These are phyloP conservation scores for Porites cylindrica DNA, from an alignment of 92 coral and sea anemone species.

Conservation along the genomic window DNA sequence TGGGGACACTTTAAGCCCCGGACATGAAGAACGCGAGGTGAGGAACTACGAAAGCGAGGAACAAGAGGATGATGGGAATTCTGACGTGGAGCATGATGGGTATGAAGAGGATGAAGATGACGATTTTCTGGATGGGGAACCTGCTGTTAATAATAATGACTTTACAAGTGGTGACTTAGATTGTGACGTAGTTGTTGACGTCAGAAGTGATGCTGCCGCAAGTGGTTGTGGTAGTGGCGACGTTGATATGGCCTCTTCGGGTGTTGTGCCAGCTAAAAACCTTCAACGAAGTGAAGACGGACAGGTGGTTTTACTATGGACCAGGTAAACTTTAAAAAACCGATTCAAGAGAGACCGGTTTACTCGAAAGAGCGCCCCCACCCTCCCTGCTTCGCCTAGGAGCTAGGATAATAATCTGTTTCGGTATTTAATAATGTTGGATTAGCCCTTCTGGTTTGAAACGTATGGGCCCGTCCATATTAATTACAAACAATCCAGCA, in stretches of 20 bases:
- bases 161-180: slow-evolving; percentile 45
- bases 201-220: slow-evolving; percentile 39
- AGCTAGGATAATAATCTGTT: no score
- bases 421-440: no score
- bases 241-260: slow-evolving; percentile 4
- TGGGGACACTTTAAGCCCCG: slow-evolving; percentile 25
- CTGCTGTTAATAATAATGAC: slow-evolving; percentile 43
- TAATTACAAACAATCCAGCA: no score
- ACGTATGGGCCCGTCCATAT: no score
- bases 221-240: slow-evolving; percentile 51
- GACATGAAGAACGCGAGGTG: slow-evolving; percentile 32
- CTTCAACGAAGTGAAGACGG: slow-evolving; percentile 89
- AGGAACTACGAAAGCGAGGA: slow-evolving; percentile 50
- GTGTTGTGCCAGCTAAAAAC: slow-evolving; percentile 85
- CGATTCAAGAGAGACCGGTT: no score
- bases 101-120: slow-evolving; percentile 73
- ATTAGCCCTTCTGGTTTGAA: no score
- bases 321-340: slow-evolving; percentile 58
- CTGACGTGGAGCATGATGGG: slow-evolving; percentile 63
- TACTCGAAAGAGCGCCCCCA: no score
- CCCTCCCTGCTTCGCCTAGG: no score
- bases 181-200: slow-evolving; percentile 12
- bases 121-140: slow-evolving; percentile 57
- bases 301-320: slow-evolving; percentile 88
- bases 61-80: slow-evolving; percentile 63